Conservation (phyloP, 2,888 invertebrate genomes). For the Andrena chrysosceles region DNA sequence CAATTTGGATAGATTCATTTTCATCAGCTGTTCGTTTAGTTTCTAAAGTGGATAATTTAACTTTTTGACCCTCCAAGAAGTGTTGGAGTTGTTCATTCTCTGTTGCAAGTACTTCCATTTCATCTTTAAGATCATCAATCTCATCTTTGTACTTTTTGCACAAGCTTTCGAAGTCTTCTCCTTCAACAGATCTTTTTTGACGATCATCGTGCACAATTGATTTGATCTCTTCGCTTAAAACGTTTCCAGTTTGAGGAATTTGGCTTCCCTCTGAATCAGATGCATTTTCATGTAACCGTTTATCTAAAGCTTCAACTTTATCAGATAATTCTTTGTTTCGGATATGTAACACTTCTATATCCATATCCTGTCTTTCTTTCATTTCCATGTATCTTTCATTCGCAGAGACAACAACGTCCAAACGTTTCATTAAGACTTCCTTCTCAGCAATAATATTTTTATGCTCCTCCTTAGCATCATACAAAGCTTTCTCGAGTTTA, state of each 20-base stretch:
- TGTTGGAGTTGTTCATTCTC: slow-evolving; percentile 88
- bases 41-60: slow-evolving; percentile 76
- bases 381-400: slow-evolving; percentile 92
- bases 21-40: slow-evolving; percentile 57
- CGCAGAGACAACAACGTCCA: slow-evolving; percentile 90
- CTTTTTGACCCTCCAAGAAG: slow-evolving; percentile 86
- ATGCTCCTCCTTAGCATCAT: slow-evolving; percentile 87
- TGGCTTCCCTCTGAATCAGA: not conserved
- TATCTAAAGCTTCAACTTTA: slow-evolving; percentile 87
- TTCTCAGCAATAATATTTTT: slow-evolving; percentile 89
- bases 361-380: slow-evolving; percentile 93
- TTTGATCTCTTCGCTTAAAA: not conserved
- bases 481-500: slow-evolving; percentile 88
- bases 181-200: slow-evolving; percentile 30
- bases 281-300: slow-evolving; percentile 66
- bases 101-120: slow-evolving; percentile 87
- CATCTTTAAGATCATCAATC: slow-evolving; percentile 86
- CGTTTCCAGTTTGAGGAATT: not conserved
- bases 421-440: slow-evolving; percentile 88
- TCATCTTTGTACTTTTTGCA: slow-evolving; percentile 77
- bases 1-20: slow-evolving; percentile 52
- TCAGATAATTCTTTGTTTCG: slow-evolving; percentile 90
- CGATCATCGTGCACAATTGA: not conserved
- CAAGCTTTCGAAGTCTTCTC: slow-evolving; percentile 41
- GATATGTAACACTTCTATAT: slow-evolving; percentile 90